Evolutionary conservation across 64 coral and sea anemone species (phyloP).

Genomic region (Porites lutea): DNA sequence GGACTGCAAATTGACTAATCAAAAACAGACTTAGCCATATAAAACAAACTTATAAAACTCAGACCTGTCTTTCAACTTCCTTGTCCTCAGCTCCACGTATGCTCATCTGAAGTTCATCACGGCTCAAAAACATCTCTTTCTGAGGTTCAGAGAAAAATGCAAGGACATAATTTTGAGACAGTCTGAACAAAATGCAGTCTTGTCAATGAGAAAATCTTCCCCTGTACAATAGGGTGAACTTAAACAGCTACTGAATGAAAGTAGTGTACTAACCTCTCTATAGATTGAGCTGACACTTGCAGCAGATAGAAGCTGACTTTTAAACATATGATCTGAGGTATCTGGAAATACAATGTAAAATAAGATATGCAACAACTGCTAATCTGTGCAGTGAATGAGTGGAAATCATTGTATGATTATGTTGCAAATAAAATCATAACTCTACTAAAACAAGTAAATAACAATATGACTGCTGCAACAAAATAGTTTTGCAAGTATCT

Average conservation of each 20-base stretch:
- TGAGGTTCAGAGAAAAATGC: constrained; percentile 9
- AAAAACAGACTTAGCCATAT: too few relatives aligned
- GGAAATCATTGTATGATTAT: too few relatives aligned
- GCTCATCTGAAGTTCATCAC: constrained; percentile 59
- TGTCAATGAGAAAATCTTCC: not conserved
- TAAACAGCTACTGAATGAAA: too few relatives aligned
- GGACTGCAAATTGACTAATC: too few relatives aligned
- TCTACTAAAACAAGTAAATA: too few relatives aligned
- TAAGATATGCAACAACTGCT: not conserved
- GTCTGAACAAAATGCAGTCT: too few relatives aligned
- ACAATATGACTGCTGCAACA: too few relatives aligned
- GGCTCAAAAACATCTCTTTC: constrained; percentile 70
- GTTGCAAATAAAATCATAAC: too few relatives aligned
- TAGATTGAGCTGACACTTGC: constrained; percentile 65
- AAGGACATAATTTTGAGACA: not conserved
- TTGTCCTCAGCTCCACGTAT: constrained; percentile 57
- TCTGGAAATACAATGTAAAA: not conserved
- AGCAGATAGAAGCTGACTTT: constrained; percentile 55
- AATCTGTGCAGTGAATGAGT: not conserved
- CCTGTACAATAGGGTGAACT: not conserved
- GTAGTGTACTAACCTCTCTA: constrained; percentile 44
- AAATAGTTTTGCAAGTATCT: too few relatives aligned
- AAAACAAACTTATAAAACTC: not conserved
- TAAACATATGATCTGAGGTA: constrained; percentile 1
- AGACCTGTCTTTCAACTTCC: constrained; percentile 63